Conservation (phyloP, 2,113 vertebrate genomes). For the Macaca nemestrina region DNA sequence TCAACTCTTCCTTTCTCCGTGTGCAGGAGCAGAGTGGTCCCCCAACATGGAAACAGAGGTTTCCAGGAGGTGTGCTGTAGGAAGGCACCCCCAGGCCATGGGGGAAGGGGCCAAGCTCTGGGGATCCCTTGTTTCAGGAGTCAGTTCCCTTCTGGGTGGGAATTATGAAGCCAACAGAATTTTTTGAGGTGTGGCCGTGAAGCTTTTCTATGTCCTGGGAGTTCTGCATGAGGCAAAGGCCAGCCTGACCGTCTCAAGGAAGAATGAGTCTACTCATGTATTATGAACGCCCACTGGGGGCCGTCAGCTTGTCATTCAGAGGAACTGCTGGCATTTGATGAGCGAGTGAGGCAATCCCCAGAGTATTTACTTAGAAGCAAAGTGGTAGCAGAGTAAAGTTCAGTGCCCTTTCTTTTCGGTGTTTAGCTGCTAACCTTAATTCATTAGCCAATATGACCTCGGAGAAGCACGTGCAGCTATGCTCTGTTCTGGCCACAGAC, state of each 20-base stretch:
- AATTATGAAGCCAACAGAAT: conserved; percentile 59
- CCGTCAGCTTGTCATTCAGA: conserved; percentile 38
- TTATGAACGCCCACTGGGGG: not conserved
- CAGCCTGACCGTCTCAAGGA: not conserved
- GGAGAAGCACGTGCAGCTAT: not conserved
- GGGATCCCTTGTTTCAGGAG: conserved; percentile 37
- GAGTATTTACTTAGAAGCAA: conserved; percentile 62
- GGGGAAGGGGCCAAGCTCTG: conserved; percentile 55
- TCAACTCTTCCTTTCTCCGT: conserved; percentile 79
- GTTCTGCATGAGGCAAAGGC: not conserved
- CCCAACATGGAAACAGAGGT: conserved; percentile 77
- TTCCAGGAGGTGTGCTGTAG: conserved; percentile 69
- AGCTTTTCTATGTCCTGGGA: not conserved
- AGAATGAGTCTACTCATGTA: not conserved
- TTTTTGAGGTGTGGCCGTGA: conserved; percentile 6
- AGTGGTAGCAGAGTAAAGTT: conserved; percentile 57
- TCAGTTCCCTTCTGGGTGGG: conserved; percentile 35
- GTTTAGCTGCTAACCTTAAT: conserved; percentile 72
- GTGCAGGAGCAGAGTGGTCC: conserved; percentile 74
- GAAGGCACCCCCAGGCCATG: conserved; percentile 62
- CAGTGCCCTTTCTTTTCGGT: conserved; percentile 65
- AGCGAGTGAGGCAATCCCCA: conserved; percentile 43
- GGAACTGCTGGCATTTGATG: conserved; percentile 48
- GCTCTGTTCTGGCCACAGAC: conserved; percentile 64
- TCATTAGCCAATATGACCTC: conserved; percentile 77